These are phyloP conservation scores for Acanthornis magna DNA, from an alignment of 2,797 vertebrate genomes.

Conservation along the genomic window DNA sequence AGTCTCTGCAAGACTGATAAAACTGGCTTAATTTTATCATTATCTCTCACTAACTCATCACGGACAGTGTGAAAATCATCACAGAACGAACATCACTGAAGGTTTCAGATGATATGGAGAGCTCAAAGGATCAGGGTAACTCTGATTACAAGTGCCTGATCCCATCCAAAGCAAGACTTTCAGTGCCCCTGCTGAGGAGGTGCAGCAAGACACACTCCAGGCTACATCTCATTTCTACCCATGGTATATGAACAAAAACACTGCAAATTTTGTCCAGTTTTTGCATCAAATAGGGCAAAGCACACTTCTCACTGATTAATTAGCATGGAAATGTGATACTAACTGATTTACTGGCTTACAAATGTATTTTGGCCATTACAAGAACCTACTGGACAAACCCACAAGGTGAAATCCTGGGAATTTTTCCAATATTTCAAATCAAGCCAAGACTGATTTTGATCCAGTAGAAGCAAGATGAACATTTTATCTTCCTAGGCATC, in stretches of 20 bases:
- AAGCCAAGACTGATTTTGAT: neutral
- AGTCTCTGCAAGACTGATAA: neutral
- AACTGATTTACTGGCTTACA: neutral
- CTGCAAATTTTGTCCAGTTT: neutral
- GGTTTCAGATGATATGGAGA: neutral
- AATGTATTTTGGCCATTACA: neutral
- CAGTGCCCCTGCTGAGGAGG: neutral
- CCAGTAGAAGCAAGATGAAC: neutral
- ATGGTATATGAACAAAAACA: neutral
- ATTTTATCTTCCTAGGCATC: neutral
- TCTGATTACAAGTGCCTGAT: neutral
- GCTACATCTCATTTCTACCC: neutral
- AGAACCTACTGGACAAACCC: neutral
- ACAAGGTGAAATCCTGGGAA: neutral
- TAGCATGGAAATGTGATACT: neutral
- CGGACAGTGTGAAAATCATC: neutral
- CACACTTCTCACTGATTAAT: neutral
- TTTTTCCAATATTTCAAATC: neutral
- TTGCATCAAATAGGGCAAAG: neutral
- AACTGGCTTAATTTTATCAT: neutral
- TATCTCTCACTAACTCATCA: neutral
- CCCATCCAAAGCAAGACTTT: neutral
- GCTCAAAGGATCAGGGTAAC: neutral
- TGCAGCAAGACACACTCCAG: neutral
- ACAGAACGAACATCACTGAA: neutral